phyloP scores from a whole-genome alignment of 2,797 vertebrate genomes.

The Phylloscopus collybita region DNA sequence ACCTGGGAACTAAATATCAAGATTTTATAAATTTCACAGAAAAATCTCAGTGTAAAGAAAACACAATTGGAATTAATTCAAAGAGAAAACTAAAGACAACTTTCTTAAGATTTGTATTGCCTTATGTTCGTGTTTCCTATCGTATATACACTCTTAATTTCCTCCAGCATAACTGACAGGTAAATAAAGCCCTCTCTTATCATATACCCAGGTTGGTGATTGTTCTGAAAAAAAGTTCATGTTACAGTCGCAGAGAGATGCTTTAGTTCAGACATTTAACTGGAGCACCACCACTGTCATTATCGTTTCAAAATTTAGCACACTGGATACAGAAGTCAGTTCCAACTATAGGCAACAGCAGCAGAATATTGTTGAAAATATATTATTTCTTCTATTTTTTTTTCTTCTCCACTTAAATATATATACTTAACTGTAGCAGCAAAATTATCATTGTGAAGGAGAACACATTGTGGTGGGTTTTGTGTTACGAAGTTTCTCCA shows the following conservation, averaged over 20 bases:
- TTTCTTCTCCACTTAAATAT: background rate
- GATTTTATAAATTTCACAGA: background rate
- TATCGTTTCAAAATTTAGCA: background rate
- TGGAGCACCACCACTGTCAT: background rate
- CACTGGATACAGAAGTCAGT: background rate
- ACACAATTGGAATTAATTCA: background rate
- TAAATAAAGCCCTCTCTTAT: background rate
- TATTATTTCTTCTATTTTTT: background rate
- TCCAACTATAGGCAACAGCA: background rate
- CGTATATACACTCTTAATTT: background rate
- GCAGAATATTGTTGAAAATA: background rate
- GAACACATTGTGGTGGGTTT: background rate
- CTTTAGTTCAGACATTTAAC: background rate
- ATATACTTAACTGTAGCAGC: background rate
- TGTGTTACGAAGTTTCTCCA: background rate
- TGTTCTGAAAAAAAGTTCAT: background rate
- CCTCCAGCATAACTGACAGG: background rate
- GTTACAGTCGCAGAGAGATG: background rate
- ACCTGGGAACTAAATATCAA: background rate
- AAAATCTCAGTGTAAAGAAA: background rate
- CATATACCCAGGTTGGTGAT: background rate
- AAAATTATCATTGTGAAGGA: background rate
- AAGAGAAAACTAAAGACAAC: background rate
- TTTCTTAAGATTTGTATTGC: background rate
- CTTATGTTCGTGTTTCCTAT: background rate